Evolutionary conservation across 2,797 vertebrate genomes (phyloP).

Genomic region (Varecia variegata): DNA sequence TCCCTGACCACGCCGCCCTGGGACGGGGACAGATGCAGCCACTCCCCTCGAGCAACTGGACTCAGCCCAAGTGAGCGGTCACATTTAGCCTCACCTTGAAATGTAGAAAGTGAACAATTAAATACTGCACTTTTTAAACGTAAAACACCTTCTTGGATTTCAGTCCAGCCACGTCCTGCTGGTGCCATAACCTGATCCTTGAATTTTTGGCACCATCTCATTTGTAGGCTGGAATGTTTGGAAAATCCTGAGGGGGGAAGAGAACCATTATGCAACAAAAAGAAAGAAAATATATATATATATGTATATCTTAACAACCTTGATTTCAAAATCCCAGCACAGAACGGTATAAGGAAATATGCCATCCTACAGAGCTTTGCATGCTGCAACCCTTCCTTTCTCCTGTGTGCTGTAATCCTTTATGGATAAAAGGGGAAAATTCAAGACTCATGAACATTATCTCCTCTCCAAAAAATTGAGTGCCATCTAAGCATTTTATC

Average conservation of each 20-base stretch:
- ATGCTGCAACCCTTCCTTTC: not conserved
- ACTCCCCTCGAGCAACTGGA: not conserved
- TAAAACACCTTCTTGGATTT: conserved; percentile 60
- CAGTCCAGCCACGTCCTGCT: not conserved
- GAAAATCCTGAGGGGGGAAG: not conserved
- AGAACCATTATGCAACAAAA: not conserved
- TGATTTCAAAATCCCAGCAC: not conserved
- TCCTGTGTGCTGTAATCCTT: not conserved
- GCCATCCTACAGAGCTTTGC: not conserved
- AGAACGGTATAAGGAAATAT: not conserved
- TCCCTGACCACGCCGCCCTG: not conserved
- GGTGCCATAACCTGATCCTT: not conserved
- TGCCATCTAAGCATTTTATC: not conserved
- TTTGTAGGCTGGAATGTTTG: conserved; percentile 22
- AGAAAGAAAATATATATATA: not conserved
- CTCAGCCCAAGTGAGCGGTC: not conserved
- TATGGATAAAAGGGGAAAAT: not conserved
- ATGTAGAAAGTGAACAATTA: conserved; percentile 45
- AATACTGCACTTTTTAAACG: not conserved
- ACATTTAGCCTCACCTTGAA: conserved; percentile 13
- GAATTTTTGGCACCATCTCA: not conserved
- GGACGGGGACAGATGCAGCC: not conserved
- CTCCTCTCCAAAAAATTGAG: not conserved
- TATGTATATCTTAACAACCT: not conserved
- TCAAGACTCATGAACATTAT: not conserved